Evolutionary conservation across 2,797 vertebrate genomes (phyloP).

Genomic region (Falco novaeseelandiae): DNA sequence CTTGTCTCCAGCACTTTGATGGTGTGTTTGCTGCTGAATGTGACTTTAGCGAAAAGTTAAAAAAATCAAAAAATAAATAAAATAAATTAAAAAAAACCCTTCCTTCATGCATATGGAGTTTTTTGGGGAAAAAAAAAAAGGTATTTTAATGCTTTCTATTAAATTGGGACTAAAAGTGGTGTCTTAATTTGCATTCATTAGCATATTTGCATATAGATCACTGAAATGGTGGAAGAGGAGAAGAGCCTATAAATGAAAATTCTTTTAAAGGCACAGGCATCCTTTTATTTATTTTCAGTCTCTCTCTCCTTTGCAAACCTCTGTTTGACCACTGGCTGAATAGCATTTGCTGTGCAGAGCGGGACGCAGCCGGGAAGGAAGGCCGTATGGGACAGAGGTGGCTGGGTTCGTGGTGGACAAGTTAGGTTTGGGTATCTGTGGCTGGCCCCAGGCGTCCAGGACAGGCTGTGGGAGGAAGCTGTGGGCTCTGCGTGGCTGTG

Average conservation of each 20-base stretch:
- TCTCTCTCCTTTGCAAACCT: not conserved
- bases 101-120: conserved; percentile 87
- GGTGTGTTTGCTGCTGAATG: conserved; percentile 75
- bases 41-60: conserved; percentile 77
- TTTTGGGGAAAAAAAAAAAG: conserved; percentile 79
- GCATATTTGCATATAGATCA: conserved; percentile 90
- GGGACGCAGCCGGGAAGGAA: not conserved
- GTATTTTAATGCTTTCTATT: conserved; percentile 90
- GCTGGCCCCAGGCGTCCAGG: not conserved
- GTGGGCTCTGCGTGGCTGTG: not conserved
- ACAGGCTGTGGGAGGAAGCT: not conserved
- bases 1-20: conserved; percentile 73
- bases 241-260: conserved; percentile 87
- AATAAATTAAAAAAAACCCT: conserved; percentile 66
- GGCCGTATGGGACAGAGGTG: not conserved
- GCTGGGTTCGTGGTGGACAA: accelerated
- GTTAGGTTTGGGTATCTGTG: not conserved
- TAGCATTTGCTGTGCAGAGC: accelerated
- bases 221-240: conserved; percentile 85
- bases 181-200: conserved; percentile 89
- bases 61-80: conserved; percentile 66
- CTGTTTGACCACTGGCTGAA: not conserved
- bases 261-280: conserved; percentile 84
- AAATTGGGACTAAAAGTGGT: conserved; percentile 90
- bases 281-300: conserved; percentile 40